Evolutionary conservation across 2,888 invertebrate genomes (phyloP).

Genomic region (Idaea aversata): DNA sequence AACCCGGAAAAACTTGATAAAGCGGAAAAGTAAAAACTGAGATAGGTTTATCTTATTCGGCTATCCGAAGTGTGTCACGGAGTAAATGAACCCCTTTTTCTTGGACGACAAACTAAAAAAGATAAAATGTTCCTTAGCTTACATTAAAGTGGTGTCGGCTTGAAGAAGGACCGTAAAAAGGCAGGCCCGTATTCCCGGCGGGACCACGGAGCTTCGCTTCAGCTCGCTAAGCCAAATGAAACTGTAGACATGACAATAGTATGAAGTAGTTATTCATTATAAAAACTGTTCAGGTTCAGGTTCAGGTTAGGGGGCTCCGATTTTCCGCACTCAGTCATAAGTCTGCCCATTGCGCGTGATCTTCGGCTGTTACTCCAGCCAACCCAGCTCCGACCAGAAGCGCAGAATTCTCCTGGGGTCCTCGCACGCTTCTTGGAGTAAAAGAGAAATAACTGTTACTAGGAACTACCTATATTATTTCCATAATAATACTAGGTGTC

Average conservation of each 20-base stretch:
- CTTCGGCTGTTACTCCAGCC: too few species aligned
- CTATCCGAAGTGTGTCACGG: slow-evolving; percentile 68
- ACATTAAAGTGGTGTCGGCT: slow-evolving; percentile 71
- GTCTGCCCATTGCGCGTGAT: too few species aligned
- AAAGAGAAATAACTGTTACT: not conserved
- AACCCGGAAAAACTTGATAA: slow-evolving; percentile 60
- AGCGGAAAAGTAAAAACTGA: slow-evolving; percentile 31
- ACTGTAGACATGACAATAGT: slow-evolving; percentile 52
- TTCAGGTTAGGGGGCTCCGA: too few species aligned
- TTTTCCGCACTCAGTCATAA: too few species aligned
- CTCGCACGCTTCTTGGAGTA: too few species aligned
- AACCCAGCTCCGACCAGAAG: too few species aligned
- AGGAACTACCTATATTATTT: not conserved
- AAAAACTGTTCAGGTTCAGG: too few species aligned
- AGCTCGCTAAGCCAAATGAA: slow-evolving; percentile 61
- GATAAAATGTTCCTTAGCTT: slow-evolving; percentile 75
- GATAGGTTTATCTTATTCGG: slow-evolving; percentile 62
- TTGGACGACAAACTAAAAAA: slow-evolving; percentile 71
- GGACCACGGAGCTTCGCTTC: slow-evolving; percentile 45
- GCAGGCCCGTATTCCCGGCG: slow-evolving; percentile 49
- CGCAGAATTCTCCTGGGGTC: too few species aligned
- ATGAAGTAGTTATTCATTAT: not conserved
- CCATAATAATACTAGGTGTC: not conserved
- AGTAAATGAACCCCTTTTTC: slow-evolving; percentile 71
- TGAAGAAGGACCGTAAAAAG: slow-evolving; percentile 69